phyloP scores from a whole-genome alignment of 2,888 invertebrate genomes.

The Hydropsyche betteni region DNA sequence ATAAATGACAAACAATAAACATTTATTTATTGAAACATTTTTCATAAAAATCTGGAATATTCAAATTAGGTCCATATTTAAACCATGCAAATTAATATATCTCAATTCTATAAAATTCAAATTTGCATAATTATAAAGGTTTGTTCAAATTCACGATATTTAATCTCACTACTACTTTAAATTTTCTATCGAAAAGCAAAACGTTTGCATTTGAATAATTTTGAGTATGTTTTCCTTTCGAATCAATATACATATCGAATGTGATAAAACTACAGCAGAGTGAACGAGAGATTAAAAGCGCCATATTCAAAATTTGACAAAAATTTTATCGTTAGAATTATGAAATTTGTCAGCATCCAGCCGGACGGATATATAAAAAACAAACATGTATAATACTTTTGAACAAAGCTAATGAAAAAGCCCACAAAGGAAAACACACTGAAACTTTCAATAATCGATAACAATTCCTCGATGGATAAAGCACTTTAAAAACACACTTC shows the following conservation, averaged over 20 bases:
- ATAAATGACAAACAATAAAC: slow-evolving; percentile 10
- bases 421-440: slow-evolving; percentile 14
- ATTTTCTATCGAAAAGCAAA: slow-evolving; percentile 14
- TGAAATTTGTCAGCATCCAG: too few species aligned
- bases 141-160: not conserved
- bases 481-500: slow-evolving; percentile 16
- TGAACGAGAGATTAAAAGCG: not conserved
- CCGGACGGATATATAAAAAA: not conserved
- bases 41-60: slow-evolving; percentile 29
- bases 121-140: not conserved
- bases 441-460: slow-evolving; percentile 4
- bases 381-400: not conserved
- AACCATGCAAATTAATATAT: slow-evolving; percentile 14
- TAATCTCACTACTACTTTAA: slow-evolving; percentile 7
- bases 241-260: too few species aligned
- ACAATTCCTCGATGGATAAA: slow-evolving; percentile 16
- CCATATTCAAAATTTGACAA: not conserved
- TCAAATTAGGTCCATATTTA: slow-evolving; percentile 26
- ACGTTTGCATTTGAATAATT: not conserved
- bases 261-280: not conserved
- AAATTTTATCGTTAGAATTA: not conserved
- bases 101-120: not conserved
- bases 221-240: slow-evolving; percentile 16
- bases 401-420: not conserved
- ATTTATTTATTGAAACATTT: slow-evolving; percentile 28